These are phyloP conservation scores for Nemopilema nomurai DNA, from an alignment of 30 jellyfish, hydroid and myxozoan genomes.

Conservation along the genomic window DNA sequence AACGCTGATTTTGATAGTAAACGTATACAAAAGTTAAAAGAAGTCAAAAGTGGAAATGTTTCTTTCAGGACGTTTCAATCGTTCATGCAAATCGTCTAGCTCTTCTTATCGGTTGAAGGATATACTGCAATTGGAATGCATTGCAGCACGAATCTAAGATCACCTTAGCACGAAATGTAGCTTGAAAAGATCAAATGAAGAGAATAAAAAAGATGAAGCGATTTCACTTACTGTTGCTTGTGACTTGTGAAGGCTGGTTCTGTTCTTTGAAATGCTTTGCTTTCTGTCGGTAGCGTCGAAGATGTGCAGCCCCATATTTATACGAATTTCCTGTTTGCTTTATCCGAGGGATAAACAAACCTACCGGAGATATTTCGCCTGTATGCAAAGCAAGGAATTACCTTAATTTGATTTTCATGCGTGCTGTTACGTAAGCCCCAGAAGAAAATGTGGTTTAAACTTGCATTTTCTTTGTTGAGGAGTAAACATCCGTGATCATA, in stretches of 20 bases:
- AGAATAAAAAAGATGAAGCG: background rate
- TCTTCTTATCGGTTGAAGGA: no score
- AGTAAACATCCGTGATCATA: constrained; percentile 9
- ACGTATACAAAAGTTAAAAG: no score
- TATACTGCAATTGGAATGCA: no score
- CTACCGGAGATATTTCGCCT: background rate
- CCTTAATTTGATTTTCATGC: background rate
- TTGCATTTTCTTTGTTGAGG: constrained; percentile 2
- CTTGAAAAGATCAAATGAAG: background rate
- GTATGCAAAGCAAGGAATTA: background rate
- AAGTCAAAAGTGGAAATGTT: no score
- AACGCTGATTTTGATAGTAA: no score
- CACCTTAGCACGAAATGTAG: no score
- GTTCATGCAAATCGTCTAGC: no score
- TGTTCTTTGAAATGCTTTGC: no score
- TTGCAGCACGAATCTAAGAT: no score
- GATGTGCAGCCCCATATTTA: background rate
- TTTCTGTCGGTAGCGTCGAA: background rate
- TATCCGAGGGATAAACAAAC: background rate
- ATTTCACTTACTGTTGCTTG: background rate
- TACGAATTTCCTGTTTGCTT: background rate
- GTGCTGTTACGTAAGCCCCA: constrained; percentile 8
- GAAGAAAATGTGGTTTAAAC: background rate
- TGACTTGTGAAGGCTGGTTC: background rate
- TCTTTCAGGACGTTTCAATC: no score